phyloP scores from a whole-genome alignment of 2,113 vertebrate genomes.

The Brachyhypopomus occidentalis region DNA sequence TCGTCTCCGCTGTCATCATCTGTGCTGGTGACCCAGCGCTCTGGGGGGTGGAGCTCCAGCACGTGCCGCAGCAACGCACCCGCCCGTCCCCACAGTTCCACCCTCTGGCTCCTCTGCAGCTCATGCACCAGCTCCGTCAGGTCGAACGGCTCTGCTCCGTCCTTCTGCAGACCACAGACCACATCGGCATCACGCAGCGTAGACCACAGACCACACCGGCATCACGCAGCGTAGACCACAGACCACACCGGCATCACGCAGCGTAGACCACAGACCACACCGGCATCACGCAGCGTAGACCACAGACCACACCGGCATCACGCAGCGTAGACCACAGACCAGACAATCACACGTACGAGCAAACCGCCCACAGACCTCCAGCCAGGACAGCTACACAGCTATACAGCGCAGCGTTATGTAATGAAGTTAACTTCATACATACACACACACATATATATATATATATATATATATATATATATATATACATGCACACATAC shows the following conservation, averaged over 20 bases:
- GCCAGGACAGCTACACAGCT: no score
- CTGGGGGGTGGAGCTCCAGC: conserved; percentile 79
- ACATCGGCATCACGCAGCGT: not conserved
- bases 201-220: not conserved
- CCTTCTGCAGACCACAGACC: conserved; percentile 71
- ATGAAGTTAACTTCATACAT: no score
- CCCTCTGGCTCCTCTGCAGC: conserved; percentile 81
- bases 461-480: no score
- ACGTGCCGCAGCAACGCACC: conserved; percentile 71
- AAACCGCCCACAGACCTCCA: no score
- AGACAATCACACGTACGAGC: no score
- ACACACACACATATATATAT: no score
- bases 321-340: no score
- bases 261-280: no score
- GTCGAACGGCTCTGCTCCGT: conserved; percentile 78
- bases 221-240: not conserved
- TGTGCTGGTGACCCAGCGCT: conserved; percentile 71
- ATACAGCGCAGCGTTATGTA: no score
- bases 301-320: not conserved
- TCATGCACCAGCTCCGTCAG: conserved; percentile 88
- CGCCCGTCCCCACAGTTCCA: conserved; percentile 81
- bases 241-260: not conserved
- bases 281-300: no score
- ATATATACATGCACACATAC: no score
- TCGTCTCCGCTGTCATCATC: conserved; percentile 55